phyloP scores from a whole-genome alignment of 2,113 vertebrate species.

The Felis chaus region DNA sequence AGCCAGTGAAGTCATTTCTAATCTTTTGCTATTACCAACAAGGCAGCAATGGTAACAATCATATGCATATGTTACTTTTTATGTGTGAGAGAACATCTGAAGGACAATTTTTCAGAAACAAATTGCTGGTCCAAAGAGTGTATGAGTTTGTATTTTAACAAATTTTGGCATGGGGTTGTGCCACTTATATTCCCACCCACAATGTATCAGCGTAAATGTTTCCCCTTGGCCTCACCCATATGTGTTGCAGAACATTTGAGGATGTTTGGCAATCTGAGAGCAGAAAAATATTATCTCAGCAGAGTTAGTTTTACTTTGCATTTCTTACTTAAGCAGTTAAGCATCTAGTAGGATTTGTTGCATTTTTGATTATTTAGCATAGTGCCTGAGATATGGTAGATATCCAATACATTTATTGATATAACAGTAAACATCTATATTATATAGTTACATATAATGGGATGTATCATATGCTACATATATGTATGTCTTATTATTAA shows the following conservation, averaged over 20 bases:
- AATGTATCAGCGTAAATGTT: not conserved
- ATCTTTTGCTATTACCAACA: not conserved
- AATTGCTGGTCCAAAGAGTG: not conserved
- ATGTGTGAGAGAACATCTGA: not conserved
- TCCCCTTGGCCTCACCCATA: not conserved
- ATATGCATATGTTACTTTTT: not conserved
- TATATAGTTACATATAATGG: not conserved
- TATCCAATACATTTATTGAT: not conserved
- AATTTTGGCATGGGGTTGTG: not conserved
- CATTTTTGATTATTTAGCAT: slow-evolving; percentile 27
- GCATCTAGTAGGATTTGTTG: not conserved
- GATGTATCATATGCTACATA: not conserved
- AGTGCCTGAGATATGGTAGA: not conserved
- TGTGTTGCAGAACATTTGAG: not conserved
- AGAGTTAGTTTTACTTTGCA: not conserved
- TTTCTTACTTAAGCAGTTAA: not conserved
- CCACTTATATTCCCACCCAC: not conserved
- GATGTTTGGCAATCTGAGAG: not conserved
- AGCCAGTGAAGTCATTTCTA: not conserved
- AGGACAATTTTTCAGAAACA: not conserved
- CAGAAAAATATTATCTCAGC: not conserved
- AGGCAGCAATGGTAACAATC: not conserved
- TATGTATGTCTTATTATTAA: not conserved
- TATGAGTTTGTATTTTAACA: not conserved
- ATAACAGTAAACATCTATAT: not conserved